These are phyloP conservation scores for Pseudorhombus dupliciocellatus DNA, from an alignment of 2,113 vertebrate species.

Conservation along the genomic window DNA sequence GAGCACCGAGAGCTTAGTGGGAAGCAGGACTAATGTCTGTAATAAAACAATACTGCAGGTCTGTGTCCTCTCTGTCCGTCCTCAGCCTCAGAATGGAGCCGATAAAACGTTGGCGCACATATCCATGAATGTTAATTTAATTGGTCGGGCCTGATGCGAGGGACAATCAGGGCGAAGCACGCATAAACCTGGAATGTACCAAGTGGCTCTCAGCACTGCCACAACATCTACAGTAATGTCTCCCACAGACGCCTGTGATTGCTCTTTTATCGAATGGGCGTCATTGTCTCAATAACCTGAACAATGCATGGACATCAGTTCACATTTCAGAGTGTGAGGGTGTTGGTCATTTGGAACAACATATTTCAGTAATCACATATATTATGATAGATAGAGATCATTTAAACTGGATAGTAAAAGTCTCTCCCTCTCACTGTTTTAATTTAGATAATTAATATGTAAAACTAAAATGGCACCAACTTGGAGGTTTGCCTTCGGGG, in stretches of 20 bases:
- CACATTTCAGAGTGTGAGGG: not conserved
- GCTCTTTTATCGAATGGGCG: constrained; percentile 15
- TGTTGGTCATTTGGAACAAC: not conserved
- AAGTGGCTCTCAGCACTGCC: constrained; percentile 25
- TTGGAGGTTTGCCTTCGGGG: constrained; percentile 57
- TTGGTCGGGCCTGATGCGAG: constrained; percentile 35
- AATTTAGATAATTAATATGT: constrained; percentile 75
- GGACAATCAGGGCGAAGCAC: constrained; percentile 53
- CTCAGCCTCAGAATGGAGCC: constrained; percentile 42
- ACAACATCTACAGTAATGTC: constrained; percentile 9
- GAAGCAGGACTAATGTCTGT: constrained; percentile 59
- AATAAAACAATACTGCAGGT: constrained; percentile 58
- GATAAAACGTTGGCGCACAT: constrained; percentile 56
- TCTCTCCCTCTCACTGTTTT: constrained; percentile 24
- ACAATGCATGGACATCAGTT: not conserved
- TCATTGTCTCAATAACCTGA: not conserved
- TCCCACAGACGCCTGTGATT: constrained; percentile 2
- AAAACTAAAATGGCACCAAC: constrained; percentile 13
- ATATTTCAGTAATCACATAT: not conserved
- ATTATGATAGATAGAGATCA: not conserved
- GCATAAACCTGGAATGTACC: constrained; percentile 37
- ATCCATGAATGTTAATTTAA: constrained; percentile 67
- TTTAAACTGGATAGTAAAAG: constrained; percentile 22
- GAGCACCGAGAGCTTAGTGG: constrained; percentile 24
- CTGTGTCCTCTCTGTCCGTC: constrained; percentile 59